Evolutionary conservation across 2,113 vertebrate species (phyloP), one percentile per base, ranked within the genome.

Genomic region (Lamprotornis superbus): DNA sequence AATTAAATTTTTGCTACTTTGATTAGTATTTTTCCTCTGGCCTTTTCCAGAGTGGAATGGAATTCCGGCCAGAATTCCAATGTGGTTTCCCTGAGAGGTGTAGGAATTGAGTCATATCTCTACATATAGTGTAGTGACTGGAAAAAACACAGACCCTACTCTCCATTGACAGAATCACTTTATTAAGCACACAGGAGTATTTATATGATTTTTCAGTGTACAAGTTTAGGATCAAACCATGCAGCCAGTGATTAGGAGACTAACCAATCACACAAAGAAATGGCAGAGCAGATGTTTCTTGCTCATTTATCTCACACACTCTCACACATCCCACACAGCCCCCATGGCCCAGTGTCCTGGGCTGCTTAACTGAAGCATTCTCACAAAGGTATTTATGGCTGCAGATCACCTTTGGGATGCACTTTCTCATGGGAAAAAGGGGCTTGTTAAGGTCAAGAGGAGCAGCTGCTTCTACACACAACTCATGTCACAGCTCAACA

Each of bases 61-160:
- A 47, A 47, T 47, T 47, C 46, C 23, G 46, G 46, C 46, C 21
- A 47, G 37, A 94, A 83, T 60, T 81, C 33, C 47, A 21, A 0
- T 27, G 30, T 12, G 10, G 20, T 49, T 77, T 42, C 28, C 46
- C 15, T 49, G 46, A 61, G 35, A 76, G 42, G 9, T 31, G 14
- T 3, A 64, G 60, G 76, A 64, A 74, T 25, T 46, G 15, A 75
- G 28, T 77, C 23, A 1, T 10, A 55, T 9, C 12, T 59, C 73
- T 67, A 49, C 3, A 4, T 14, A 15, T 20, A 79, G 12, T 15
- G 24, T 7, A 65, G 19, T 0, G 1, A 47, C 10, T 28, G 50
- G 40, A 56, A n/a, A 46, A 40, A 64, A 28, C 33, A 22, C 6
- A 23, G 23, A 65, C n/a, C 40, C 59, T 65, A 8, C 7, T 56